A percentile compares a stretch with the other conserved stretches of the same genome.
phyloP scores from a whole-genome alignment of 2,888 invertebrate species.

The Latrodectus hesperus region DNA sequence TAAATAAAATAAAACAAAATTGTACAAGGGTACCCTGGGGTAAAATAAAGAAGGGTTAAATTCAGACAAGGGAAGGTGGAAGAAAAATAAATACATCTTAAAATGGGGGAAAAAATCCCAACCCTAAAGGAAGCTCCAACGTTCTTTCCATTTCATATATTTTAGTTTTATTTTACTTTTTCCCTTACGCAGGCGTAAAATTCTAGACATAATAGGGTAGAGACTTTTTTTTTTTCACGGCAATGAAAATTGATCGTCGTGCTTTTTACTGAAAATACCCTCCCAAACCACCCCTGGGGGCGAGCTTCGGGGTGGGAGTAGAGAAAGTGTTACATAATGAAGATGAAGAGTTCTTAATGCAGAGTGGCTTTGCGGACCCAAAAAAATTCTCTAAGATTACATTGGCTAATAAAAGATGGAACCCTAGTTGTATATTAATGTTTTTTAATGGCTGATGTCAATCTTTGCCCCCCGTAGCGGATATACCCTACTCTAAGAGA shows the following conservation, averaged over 20 bases:
- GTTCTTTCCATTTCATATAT: conserved; percentile 35
- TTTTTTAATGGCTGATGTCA: conserved; percentile 51
- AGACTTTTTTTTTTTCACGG: neutral
- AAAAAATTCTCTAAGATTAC: conserved; percentile 29
- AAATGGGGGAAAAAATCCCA: neutral
- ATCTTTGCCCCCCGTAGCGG: neutral
- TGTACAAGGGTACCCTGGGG: conserved; percentile 20
- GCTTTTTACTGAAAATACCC: conserved; percentile 10
- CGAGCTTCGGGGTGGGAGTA: neutral
- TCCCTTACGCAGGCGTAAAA: conserved; percentile 30
- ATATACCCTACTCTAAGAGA: too few species aligned
- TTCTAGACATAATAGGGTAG: neutral
- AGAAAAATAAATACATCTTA: conserved; percentile 3
- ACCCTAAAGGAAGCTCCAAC: conserved; percentile 11
- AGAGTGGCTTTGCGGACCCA: neutral
- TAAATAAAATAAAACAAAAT: neutral
- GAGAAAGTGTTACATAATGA: conserved; percentile 49
- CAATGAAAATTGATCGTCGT: conserved; percentile 56
- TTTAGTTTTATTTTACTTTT: conserved; percentile 13
- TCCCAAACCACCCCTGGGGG: neutral
- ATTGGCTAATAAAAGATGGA: conserved; percentile 31
- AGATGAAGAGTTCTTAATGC: conserved; percentile 55
- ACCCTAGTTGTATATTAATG: conserved; percentile 35
- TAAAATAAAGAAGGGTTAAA: conserved; percentile 21
- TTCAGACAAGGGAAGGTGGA: conserved; percentile 8